Evolutionary conservation across 2,113 vertebrate genomes (phyloP), one percentile per base, ranked within the genome.

Genomic region (Psittacula cyanocephala): DNA sequence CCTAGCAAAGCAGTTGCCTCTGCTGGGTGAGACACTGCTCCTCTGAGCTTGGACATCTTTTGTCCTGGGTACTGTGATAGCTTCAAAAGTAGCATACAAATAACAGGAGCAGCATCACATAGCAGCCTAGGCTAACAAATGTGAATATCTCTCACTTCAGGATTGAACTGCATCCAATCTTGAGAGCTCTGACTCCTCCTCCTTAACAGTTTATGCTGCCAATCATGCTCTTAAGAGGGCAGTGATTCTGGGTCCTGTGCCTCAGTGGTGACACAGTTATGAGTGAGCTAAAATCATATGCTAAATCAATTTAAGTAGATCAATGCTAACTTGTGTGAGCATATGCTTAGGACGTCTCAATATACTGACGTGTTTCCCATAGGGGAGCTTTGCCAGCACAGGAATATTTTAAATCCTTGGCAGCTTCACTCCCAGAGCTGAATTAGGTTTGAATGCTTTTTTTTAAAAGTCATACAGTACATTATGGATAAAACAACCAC

Each of bases 341-440:
- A 49, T 37, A 49, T 23, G 37, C 29, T 55, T 22, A 18, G 60
- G 43, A 33, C 23, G 75, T 63, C n/a, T 74, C 43, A 60, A 7
- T 67, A 25, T 20, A 67, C 60, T 70, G 86, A 86, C 43, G 59
- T 4, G 10, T 53, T 86, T 96, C 57, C 65, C 67, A 27, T 4
- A 49, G 55, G n/a, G 77, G 12, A 2, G 1, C 60, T 81, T 91
- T 62, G 31, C 53, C 60, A 81, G 69, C 41, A 70, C n/a, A 35
- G 41, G 60, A 81, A 78, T 75, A 71, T 50, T 89, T 86, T n/a
- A 78, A 84, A 81, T 70, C 81, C 64, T 59, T 92, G 77, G 46
- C 77, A 94, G 68, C 44, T 65, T 94, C 69, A 33, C 60, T 41
- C 41, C n/a, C 24, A 88, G 90, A 95, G 41, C 67, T 74, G 49